A percentile compares a stretch with the other conserved stretches of the same genome.
Conservation (phyloP, 2,888 invertebrate genomes). For the Polyommatus icarus region DNA sequence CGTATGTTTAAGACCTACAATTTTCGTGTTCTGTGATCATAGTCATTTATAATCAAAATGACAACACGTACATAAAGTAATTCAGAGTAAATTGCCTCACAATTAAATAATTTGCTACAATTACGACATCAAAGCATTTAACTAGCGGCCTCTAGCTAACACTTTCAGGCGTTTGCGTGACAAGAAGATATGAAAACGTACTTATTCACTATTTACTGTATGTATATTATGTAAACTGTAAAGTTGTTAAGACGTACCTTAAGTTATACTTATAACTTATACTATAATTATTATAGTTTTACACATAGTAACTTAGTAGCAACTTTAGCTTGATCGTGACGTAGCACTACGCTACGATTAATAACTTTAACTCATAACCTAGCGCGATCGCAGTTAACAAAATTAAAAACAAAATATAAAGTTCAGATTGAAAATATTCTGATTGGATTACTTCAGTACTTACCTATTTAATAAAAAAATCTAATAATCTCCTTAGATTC, state of each 20-base stretch:
- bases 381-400: too few relatives aligned
- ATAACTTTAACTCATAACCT: too few relatives aligned
- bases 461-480: too few relatives aligned
- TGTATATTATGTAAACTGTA: neutral
- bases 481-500: too few relatives aligned
- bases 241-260: neutral
- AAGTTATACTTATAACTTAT: too few relatives aligned
- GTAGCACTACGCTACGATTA: too few relatives aligned
- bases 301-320: too few relatives aligned
- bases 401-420: too few relatives aligned
- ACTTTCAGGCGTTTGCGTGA: neutral
- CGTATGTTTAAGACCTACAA: neutral
- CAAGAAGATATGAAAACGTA: neutral
- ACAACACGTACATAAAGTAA: neutral
- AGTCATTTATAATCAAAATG: neutral
- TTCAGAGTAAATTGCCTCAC: neutral
- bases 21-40: neutral
- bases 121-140: constrained; percentile 6
- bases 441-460: too few relatives aligned
- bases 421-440: too few relatives aligned
- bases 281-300: too few relatives aligned
- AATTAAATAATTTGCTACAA: constrained; percentile 26
- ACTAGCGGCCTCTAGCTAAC: neutral
- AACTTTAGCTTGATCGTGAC: too few relatives aligned
- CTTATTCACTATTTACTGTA: neutral